phyloP scores from a whole-genome alignment of 2,797 vertebrate genomes.

The Scleropages formosus region DNA sequence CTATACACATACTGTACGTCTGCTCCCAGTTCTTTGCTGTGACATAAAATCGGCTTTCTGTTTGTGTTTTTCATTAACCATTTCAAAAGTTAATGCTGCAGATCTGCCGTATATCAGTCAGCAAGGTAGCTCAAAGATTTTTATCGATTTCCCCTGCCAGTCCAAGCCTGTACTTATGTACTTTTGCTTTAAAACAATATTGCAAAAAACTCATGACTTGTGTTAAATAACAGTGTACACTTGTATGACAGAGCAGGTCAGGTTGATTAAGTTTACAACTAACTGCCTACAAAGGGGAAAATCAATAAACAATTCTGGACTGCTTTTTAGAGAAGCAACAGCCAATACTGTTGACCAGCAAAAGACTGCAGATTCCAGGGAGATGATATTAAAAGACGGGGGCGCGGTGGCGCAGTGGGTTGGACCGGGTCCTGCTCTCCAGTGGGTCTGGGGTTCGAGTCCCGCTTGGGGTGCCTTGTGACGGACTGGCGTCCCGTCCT shows the following conservation, averaged over 20 bases:
- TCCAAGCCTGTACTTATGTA: conserved; percentile 34
- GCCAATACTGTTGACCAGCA: conserved; percentile 64
- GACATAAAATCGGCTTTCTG: too few relatives aligned
- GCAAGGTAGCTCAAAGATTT: background rate
- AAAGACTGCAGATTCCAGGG: conserved; percentile 51
- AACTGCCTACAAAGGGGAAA: conserved; percentile 70
- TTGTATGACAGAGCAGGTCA: conserved; percentile 64
- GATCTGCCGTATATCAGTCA: background rate
- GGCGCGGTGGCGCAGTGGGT: too few relatives aligned
- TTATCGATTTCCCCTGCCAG: conserved; percentile 45
- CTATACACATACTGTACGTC: too few relatives aligned
- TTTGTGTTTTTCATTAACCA: too few relatives aligned
- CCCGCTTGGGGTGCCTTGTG: too few relatives aligned
- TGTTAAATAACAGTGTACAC: conserved; percentile 53
- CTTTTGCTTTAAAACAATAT: conserved; percentile 42
- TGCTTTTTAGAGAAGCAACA: conserved; percentile 58
- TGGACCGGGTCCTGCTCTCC: too few relatives aligned
- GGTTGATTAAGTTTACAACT: conserved; percentile 69
- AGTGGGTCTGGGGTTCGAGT: too few relatives aligned
- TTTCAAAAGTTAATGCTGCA: too few relatives aligned
- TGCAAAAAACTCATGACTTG: conserved; percentile 40
- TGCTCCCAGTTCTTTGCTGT: too few relatives aligned
- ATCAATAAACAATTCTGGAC: conserved; percentile 73
- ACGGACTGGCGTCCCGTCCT: too few relatives aligned
- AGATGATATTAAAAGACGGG: conserved; percentile 68